Conservation (phyloP, 2,113 vertebrate genomes). For the Heterochromis multidens region DNA sequence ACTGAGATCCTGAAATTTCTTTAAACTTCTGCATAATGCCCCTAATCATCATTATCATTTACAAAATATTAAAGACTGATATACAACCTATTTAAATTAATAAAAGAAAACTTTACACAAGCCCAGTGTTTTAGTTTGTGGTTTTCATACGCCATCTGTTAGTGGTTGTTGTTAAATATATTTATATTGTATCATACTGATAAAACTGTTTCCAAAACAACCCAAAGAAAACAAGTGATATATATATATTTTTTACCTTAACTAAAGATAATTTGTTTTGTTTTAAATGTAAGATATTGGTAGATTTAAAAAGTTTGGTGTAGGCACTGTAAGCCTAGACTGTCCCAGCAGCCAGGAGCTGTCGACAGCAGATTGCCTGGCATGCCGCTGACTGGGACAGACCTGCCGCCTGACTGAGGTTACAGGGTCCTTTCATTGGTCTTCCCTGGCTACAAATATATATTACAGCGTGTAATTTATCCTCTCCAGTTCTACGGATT, state of each 20-base stretch:
- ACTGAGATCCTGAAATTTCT: neutral
- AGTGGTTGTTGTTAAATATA: neutral
- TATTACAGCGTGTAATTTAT: conserved; percentile 61
- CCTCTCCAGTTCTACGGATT: conserved; percentile 48
- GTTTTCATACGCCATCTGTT: neutral
- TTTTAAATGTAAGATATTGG: neutral
- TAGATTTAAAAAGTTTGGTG: conserved; percentile 6
- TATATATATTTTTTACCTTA: neutral
- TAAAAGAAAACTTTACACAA: neutral
- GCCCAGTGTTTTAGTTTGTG: neutral
- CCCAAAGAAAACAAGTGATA: neutral
- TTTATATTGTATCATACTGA: neutral
- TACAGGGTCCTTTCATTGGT: conserved; percentile 34
- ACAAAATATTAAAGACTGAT: neutral
- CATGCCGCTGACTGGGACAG: conserved; percentile 46
- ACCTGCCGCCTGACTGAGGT: conserved; percentile 31
- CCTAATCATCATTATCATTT: neutral
- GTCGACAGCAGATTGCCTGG: conserved; percentile 16
- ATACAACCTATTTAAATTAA: neutral
- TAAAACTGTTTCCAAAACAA: neutral
- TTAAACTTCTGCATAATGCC: neutral
- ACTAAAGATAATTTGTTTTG: neutral
- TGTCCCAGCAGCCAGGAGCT: conserved; percentile 38
- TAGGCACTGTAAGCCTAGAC: neutral
- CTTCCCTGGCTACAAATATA: conserved; percentile 46